Conservation (phyloP, 2,113 vertebrate species). For the Alces alces region DNA sequence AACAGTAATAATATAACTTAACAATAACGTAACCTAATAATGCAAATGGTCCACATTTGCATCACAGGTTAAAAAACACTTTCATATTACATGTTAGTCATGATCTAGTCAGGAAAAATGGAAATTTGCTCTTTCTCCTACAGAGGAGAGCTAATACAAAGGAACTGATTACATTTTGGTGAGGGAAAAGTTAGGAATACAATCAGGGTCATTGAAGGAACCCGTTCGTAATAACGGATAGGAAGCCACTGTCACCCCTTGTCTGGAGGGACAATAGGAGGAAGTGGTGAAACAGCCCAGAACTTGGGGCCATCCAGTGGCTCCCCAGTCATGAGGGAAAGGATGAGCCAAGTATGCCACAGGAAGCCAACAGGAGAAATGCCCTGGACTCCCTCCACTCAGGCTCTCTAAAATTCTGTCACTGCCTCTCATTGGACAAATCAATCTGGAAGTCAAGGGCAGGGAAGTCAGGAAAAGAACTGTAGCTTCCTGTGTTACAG, state of each 20-base stretch:
- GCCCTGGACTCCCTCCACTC: not conserved
- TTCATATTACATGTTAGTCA: not conserved
- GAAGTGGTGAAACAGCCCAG: not conserved
- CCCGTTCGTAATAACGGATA: not conserved
- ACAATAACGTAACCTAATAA: not conserved
- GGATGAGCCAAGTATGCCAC: not conserved
- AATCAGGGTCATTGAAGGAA: not conserved
- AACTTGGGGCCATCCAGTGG: not conserved
- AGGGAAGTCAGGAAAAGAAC: conserved; percentile 1
- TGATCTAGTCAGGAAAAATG: not conserved
- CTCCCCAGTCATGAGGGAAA: not conserved
- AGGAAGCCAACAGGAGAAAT: not conserved
- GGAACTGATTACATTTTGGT: not conserved
- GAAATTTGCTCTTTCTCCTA: not conserved
- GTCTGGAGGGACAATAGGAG: not conserved
- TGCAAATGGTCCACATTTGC: not conserved
- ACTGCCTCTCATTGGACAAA: not conserved
- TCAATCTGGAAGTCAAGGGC: not conserved
- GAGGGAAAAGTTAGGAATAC: not conserved
- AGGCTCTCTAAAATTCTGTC: not conserved
- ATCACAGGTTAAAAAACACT: not conserved
- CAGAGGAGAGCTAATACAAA: not conserved
- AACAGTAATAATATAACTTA: not conserved
- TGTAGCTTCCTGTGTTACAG: not conserved
- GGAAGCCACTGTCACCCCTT: not conserved